Conservation (phyloP, 53 echinoderm and acorn worm species). For the Patiria pectinifera region DNA sequence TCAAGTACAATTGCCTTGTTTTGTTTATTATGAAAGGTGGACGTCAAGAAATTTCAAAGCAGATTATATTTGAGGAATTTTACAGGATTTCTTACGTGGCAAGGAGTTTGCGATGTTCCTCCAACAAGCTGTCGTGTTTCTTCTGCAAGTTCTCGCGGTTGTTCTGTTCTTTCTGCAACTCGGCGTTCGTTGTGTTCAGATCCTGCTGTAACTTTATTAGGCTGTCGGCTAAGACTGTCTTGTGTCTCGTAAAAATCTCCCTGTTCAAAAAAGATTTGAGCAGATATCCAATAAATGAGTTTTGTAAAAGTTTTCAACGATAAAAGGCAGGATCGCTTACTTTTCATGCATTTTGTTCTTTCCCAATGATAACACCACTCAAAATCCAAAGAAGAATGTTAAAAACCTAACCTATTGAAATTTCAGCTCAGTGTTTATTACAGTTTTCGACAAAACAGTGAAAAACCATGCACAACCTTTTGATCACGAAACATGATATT, state of each 20-base stretch:
- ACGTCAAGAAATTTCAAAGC: too few relatives aligned
- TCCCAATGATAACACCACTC: background rate
- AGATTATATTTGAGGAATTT: too few relatives aligned
- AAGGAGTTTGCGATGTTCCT: conserved; percentile 87
- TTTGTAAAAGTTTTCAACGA: too few relatives aligned
- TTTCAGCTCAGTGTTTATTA: background rate
- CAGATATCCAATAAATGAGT: background rate
- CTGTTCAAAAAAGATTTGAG: conserved; percentile 42
- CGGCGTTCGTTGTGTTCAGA: conserved; percentile 73
- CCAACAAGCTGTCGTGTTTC: conserved; percentile 80
- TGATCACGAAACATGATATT: too few relatives aligned
- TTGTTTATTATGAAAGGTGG: too few relatives aligned
- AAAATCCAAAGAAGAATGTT: background rate
- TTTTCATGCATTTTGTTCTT: too few relatives aligned
- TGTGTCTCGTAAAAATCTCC: conserved; percentile 89
- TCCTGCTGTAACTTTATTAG: conserved; percentile 89
- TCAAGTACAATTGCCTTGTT: too few relatives aligned
- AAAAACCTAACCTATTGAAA: background rate
- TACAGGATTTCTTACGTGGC: conserved; percentile 68
- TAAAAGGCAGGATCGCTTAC: too few relatives aligned
- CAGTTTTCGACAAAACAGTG: too few relatives aligned
- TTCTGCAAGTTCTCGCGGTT: conserved; percentile 73
- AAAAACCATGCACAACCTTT: too few relatives aligned
- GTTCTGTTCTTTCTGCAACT: conserved; percentile 78
- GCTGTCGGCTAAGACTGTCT: conserved; percentile 82